Conservation (phyloP, 2,888 invertebrate species). For the Aporophyla lueneburgensis region DNA sequence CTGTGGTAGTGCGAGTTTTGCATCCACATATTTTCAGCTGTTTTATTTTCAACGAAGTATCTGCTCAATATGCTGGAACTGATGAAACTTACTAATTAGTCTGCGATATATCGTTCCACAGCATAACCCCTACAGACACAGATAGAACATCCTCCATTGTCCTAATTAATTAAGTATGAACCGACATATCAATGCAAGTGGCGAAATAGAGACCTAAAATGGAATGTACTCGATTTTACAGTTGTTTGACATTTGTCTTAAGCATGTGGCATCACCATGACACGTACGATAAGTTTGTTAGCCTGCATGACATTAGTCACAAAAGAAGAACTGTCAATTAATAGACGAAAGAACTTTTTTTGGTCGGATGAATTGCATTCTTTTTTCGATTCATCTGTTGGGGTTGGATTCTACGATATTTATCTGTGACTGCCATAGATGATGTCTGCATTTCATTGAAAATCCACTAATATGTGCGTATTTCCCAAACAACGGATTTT, state of each 20-base stretch:
- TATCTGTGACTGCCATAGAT: not conserved
- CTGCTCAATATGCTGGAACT: constrained; percentile 24
- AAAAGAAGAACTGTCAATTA: constrained; percentile 23
- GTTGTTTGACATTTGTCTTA: not conserved
- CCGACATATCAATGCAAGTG: not conserved
- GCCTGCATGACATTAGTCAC: constrained; percentile 2
- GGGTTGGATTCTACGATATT: not conserved
- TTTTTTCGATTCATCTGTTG: not conserved
- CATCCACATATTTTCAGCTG: not conserved
- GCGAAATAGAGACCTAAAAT: constrained; percentile 30
- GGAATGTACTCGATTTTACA: constrained; percentile 14
- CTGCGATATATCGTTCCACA: constrained; percentile 27
- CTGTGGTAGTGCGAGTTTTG: constrained; percentile 2
- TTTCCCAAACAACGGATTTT: not conserved
- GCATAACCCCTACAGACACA: constrained; percentile 15
- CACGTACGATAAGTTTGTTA: not conserved
- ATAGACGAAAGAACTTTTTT: not conserved
- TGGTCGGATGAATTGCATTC: not conserved
- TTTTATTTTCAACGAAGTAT: constrained; percentile 36
- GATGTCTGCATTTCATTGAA: no score
- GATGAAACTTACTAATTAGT: constrained; percentile 55
- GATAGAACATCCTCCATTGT: constrained; percentile 11
- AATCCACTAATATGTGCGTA: no score
- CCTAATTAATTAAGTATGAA: constrained; percentile 28
- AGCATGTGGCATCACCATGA: constrained; percentile 20